Evolutionary conservation across 2,888 invertebrate genomes (phyloP).

Genomic region (Ischnura elegans): DNA sequence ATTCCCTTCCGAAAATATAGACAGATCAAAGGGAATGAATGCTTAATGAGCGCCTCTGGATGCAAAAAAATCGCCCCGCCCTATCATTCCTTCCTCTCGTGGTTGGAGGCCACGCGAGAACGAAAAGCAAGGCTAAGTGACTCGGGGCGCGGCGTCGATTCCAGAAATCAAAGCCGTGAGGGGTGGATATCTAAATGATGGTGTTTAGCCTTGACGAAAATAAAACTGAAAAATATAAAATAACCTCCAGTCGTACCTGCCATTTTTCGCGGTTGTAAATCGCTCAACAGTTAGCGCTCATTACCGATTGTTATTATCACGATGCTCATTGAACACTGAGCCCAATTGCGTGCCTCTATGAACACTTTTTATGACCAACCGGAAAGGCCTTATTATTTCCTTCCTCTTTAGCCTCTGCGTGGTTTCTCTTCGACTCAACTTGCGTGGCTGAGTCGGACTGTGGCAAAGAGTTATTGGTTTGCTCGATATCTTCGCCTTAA

Average conservation of each 20-base stretch:
- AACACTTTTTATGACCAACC: neutral
- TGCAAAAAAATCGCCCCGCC: neutral
- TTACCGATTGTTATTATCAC: neutral
- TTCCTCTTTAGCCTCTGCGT: neutral
- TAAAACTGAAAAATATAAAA: neutral
- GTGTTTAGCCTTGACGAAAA: neutral
- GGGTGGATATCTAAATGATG: neutral
- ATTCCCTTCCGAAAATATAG: neutral
- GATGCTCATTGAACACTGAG: neutral
- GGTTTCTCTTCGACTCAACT: too few relatives aligned
- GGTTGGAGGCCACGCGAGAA: neutral
- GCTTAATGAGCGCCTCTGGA: neutral
- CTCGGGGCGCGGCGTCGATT: neutral
- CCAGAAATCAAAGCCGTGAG: too few relatives aligned
- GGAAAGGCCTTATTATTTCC: neutral
- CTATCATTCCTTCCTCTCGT: too few relatives aligned
- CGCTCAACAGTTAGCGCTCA: neutral
- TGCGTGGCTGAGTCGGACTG: too few relatives aligned
- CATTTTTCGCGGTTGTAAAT: neutral
- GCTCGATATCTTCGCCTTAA: too few relatives aligned
- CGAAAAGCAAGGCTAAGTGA: neutral
- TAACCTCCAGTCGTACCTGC: neutral
- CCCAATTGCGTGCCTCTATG: neutral
- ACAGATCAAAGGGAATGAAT: neutral
- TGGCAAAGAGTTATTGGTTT: too few relatives aligned